These are phyloP conservation scores for Odobenus rosmarus DNA, from an alignment of 2,113 vertebrate species.

Conservation along the genomic window DNA sequence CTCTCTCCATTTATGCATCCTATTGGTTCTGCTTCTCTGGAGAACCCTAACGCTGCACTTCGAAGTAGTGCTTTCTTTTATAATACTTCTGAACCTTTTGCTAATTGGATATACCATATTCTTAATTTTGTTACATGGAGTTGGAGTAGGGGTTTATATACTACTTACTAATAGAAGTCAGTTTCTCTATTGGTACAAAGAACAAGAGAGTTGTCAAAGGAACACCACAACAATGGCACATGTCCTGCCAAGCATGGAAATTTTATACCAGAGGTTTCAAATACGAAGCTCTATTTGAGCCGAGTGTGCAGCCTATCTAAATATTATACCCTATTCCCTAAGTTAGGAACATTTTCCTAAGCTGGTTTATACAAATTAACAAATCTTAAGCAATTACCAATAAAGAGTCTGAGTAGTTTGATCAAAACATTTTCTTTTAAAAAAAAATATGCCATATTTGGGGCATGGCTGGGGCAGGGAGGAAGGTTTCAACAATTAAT, in stretches of 20 bases:
- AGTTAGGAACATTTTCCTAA: conserved; percentile 9
- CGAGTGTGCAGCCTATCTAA: neutral
- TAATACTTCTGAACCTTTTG: conserved; percentile 11
- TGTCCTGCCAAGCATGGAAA: neutral
- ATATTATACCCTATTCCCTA: neutral
- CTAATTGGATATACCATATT: neutral
- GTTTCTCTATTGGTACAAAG: neutral
- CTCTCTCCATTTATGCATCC: neutral
- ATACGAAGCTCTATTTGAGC: neutral
- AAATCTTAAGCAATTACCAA: conserved; percentile 21
- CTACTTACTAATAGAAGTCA: neutral
- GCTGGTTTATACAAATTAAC: neutral
- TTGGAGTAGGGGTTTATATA: neutral
- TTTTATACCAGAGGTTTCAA: neutral
- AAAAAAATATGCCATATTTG: neutral
- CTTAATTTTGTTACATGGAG: neutral
- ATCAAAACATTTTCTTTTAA: neutral
- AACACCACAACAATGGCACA: neutral
- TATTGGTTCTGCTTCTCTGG: neutral
- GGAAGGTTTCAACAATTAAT: neutral
- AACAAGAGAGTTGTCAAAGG: neutral
- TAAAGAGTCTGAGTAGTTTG: conserved; percentile 4
- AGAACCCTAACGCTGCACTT: conserved; percentile 5
- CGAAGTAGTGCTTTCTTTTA: conserved; percentile 20
- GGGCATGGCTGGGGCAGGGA: neutral